Percentiles rank a stretch among this genome's conserved stretches.
Evolutionary conservation across 2,113 vertebrate genomes (phyloP).

Genomic region (Myiozetetes cayanensis): DNA sequence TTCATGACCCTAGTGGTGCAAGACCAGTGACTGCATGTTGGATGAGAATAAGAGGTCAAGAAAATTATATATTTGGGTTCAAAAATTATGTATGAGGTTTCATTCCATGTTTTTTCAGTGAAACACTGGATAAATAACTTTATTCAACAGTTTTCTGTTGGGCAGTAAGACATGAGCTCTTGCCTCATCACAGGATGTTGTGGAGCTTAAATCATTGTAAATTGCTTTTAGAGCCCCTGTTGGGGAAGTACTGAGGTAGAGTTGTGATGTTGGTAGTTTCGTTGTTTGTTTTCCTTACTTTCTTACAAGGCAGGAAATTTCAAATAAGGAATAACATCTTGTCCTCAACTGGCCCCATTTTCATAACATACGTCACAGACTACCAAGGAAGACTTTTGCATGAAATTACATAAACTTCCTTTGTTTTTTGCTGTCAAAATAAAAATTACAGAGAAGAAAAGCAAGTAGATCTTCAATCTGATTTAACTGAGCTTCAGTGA

Average conservation of each 20-base stretch:
- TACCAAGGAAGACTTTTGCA: neutral
- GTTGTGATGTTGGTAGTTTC: neutral
- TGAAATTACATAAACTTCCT: neutral
- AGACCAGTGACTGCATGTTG: neutral
- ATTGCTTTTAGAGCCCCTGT: neutral
- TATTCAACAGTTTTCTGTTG: neutral
- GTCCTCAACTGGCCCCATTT: neutral
- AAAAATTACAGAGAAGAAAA: neutral
- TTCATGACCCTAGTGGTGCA: neutral
- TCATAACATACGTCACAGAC: neutral
- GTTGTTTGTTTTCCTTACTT: neutral
- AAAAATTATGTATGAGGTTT: neutral
- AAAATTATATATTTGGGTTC: fast-evolving
- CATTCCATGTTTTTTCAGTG: neutral
- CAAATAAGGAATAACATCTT: neutral
- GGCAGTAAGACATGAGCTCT: neutral
- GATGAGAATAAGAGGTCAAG: neutral
- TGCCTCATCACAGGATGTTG: neutral
- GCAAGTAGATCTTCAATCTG: neutral
- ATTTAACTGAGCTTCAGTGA: neutral
- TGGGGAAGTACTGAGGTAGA: neutral
- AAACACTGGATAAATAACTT: neutral
- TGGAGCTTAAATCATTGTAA: neutral
- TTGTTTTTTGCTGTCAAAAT: neutral
- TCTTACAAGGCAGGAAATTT: neutral